Conservation (phyloP, 2,888 invertebrate species). For the Sepiola atlantica region DNA sequence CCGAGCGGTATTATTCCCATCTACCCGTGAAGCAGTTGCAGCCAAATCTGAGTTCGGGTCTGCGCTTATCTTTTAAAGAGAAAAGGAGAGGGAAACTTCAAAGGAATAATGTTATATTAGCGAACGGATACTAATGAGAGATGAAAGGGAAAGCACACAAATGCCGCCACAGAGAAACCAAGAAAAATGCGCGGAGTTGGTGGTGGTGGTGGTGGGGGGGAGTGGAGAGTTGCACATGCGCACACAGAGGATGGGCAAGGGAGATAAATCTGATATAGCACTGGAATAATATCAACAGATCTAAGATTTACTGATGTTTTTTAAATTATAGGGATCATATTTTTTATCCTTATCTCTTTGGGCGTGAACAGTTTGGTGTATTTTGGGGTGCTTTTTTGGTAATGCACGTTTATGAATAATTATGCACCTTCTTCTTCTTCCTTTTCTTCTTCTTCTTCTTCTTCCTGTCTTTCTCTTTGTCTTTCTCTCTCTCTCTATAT, state of each 20-base stretch:
- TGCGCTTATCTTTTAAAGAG: neutral
- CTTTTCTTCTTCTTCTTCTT: no score
- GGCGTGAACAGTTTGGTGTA: neutral
- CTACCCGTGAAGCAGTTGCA: neutral
- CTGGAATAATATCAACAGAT: neutral
- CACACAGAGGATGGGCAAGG: no score
- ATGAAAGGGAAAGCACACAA: neutral
- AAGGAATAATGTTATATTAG: neutral
- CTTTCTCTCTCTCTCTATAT: no score
- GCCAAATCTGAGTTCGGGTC: neutral
- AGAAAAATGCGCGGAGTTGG: neutral
- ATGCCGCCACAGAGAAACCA: neutral
- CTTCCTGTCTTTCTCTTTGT: no score
- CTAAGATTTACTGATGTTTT: neutral
- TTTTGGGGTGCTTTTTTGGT: neutral
- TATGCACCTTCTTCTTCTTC: no score
- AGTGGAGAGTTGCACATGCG: no score
- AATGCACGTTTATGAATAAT: neutral
- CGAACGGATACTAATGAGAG: neutral
- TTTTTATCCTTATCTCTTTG: conserved; percentile 23
- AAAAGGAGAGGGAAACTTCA: no score
- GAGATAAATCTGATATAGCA: no score
- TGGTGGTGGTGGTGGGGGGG: no score
- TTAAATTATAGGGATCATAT: conserved; percentile 32
- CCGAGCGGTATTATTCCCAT: no score